A percentile compares a stretch with the other conserved stretches of the same genome.
These are phyloP conservation scores for Drosophila biarmipes DNA, from an alignment of 1,140 invertebrate genomes.

Conservation along the genomic window DNA sequence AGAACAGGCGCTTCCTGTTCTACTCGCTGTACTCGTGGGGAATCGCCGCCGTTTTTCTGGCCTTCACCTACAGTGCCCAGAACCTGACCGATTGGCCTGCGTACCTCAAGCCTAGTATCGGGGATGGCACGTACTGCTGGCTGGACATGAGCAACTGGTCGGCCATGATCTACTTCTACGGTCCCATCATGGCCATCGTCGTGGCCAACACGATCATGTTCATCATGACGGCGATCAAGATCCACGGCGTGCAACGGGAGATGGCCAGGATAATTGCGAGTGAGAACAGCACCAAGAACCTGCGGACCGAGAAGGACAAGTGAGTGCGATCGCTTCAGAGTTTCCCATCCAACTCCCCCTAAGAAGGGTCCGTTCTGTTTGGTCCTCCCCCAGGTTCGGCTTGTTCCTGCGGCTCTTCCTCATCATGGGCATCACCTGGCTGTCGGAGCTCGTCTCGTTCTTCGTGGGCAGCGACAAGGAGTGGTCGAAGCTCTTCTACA, in stretches of 20 bases:
- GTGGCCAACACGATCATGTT: conserved; percentile 90
- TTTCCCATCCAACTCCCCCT: conserved; percentile 16
- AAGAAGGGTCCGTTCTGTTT: conserved; percentile 5
- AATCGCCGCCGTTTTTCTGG: conserved; percentile 85
- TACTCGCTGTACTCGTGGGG: conserved; percentile 91
- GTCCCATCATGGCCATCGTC: conserved; percentile 89
- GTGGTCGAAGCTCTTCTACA: conserved; percentile 85
- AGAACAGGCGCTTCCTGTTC: conserved; percentile 86
- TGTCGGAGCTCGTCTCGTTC: conserved; percentile 89
- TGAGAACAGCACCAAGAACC: conserved; percentile 86
- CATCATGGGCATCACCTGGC: conserved; percentile 91
- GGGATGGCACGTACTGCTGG: conserved; percentile 86
- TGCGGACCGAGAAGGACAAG: conserved; percentile 87
- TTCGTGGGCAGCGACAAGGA: conserved; percentile 78
- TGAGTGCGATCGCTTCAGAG: conserved; percentile 59
- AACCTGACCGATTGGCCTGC: conserved; percentile 83
- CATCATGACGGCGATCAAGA: conserved; percentile 89
- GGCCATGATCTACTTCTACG: conserved; percentile 90
- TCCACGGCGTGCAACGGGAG: conserved; percentile 87
- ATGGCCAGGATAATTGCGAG: conserved; percentile 86
- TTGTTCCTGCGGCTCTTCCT: conserved; percentile 90
- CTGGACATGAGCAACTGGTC: conserved; percentile 85
- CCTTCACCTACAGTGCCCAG: conserved; percentile 85
- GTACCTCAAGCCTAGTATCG: conserved; percentile 85
- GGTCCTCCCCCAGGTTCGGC: conserved; percentile 86